Percentiles rank a stretch among this genome's conserved stretches.
Conservation (phyloP, 2,888 invertebrate genomes). For the Eumacrocentrus americanus region DNA sequence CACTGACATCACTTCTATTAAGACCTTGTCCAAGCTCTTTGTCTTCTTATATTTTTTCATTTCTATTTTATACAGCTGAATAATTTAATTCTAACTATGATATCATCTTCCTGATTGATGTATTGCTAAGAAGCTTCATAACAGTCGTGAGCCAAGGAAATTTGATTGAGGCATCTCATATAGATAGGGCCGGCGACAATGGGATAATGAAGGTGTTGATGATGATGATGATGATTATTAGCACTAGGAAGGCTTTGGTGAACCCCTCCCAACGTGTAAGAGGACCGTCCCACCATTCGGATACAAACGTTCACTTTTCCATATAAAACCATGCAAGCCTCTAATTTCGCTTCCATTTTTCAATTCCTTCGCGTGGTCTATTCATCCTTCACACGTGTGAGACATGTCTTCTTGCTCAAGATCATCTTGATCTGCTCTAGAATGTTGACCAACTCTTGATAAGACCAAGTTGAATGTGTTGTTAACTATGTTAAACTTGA, state of each 20-base stretch:
- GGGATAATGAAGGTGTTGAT: conserved; percentile 7
- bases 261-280: conserved; percentile 33
- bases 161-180: too few species aligned
- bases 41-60: neutral
- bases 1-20: neutral
- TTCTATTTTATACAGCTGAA: too few species aligned
- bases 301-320: conserved; percentile 54
- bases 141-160: too few species aligned
- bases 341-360: conserved; percentile 48
- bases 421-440: neutral
- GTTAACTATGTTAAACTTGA: neutral
- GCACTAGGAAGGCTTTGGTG: conserved; percentile 7
- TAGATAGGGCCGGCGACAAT: neutral
- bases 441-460: neutral
- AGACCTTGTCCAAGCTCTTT: neutral
- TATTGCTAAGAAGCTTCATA: too few species aligned
- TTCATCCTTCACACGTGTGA: conserved; percentile 3
- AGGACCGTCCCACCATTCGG: conserved; percentile 48
- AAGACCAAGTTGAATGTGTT: neutral
- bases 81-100: too few species aligned
- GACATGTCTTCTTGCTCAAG: conserved; percentile 11
- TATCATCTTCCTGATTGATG: too few species aligned
- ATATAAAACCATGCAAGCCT: conserved; percentile 50
- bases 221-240: conserved; percentile 15
- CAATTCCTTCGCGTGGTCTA: conserved; percentile 29